Conservation (phyloP, 2,888 invertebrate genomes). For the Tenthredo notha region DNA sequence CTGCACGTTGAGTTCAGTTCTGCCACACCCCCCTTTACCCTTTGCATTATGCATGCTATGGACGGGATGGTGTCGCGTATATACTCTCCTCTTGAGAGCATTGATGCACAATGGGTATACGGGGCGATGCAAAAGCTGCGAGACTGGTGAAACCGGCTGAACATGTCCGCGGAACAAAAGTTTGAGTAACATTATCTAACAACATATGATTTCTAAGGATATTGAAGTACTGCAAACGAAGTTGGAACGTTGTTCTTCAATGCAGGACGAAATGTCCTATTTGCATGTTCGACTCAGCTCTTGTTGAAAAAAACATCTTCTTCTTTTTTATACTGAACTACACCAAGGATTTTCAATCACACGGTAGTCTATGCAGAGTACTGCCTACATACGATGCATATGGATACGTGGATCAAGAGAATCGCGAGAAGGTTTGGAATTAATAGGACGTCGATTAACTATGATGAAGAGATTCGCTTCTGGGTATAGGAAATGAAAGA, state of each 20-base stretch:
- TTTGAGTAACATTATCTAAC: background rate
- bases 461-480: conserved; percentile 24
- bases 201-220: background rate
- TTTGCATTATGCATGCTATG: conserved; percentile 48
- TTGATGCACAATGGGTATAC: conserved; percentile 22
- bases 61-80: conserved; percentile 37
- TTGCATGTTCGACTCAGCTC: background rate
- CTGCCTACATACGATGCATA: background rate
- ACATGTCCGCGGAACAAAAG: background rate
- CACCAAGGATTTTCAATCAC: background rate
- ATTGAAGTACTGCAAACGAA: background rate
- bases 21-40: conserved; percentile 40
- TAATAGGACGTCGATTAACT: conserved; percentile 12
- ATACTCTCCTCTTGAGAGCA: background rate
- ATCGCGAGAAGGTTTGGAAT: conserved; percentile 19
- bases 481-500: conserved; percentile 47
- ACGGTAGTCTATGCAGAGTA: background rate
- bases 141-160: background rate
- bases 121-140: conserved; percentile 13
- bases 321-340: background rate
- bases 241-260: background rate
- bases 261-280: background rate
- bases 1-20: conserved; percentile 37
- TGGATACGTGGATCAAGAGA: conserved; percentile 8
- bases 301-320: background rate